Conservation (phyloP, 2,797 vertebrate species). For the Phrynocephalus vlangalii region DNA sequence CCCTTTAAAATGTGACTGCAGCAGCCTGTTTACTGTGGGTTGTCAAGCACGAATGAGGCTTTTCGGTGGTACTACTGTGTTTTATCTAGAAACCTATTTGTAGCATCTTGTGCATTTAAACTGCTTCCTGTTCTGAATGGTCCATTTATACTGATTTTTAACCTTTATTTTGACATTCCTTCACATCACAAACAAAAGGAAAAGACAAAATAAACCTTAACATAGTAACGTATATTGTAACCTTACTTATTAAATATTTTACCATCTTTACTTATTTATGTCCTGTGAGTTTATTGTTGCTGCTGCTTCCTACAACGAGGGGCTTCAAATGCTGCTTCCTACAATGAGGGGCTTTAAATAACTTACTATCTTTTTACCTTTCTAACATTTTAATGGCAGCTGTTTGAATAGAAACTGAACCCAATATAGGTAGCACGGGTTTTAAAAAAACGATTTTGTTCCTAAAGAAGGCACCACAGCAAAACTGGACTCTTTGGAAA, state of each 20-base stretch:
- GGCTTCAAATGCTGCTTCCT: background rate
- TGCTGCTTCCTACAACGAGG: background rate
- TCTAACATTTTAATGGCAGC: background rate
- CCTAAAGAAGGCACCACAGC: constrained; percentile 4
- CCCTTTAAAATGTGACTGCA: background rate
- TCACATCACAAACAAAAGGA: no score
- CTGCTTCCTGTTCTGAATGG: background rate
- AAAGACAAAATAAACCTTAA: no score
- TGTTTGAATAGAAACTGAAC: background rate
- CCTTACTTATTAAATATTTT: no score
- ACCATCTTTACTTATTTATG: background rate
- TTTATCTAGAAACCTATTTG: background rate
- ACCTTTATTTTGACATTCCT: no score
- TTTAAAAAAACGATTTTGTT: background rate
- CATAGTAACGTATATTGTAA: no score
- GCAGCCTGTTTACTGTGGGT: background rate
- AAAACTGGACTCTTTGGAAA: constrained; percentile 24
- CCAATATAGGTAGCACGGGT: constrained; percentile 18
- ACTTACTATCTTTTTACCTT: background rate
- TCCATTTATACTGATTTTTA: background rate
- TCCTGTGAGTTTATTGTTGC: background rate
- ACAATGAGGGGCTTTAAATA: no score
- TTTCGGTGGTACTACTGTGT: background rate
- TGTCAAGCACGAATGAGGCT: background rate
- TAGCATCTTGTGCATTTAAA: background rate